Evolutionary conservation across 2,113 vertebrate species (phyloP).

Genomic region (Indri indri): DNA sequence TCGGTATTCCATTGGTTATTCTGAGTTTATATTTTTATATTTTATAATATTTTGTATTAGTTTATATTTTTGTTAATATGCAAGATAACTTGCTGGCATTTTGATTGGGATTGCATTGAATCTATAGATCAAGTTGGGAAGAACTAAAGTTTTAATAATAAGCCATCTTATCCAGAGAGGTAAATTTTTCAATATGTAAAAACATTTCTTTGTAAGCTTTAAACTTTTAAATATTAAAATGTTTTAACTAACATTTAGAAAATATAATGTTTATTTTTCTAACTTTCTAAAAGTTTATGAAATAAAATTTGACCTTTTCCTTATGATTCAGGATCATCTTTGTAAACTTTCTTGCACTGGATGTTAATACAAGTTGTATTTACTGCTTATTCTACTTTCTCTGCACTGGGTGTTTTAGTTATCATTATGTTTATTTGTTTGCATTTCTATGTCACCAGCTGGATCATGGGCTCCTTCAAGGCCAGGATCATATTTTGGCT

Average conservation of each 20-base stretch:
- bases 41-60: not conserved
- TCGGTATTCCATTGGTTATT: not conserved
- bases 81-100: not conserved
- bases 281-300: not conserved
- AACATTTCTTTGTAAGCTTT: not conserved
- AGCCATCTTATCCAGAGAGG: not conserved
- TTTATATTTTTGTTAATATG: not conserved
- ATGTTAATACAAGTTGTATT: not conserved
- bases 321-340: not conserved
- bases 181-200: not conserved
- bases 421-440: not conserved
- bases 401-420: not conserved
- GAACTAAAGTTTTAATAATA: not conserved
- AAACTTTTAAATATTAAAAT: not conserved
- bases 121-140: not conserved
- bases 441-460: not conserved
- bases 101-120: not conserved
- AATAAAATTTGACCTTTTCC: not conserved
- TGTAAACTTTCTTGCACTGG: not conserved
- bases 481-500: not conserved
- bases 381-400: not conserved
- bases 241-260: constrained; percentile 1
- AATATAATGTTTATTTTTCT: not conserved
- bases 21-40: not conserved
- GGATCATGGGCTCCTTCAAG: not conserved